Percentiles rank a stretch among this genome's conserved stretches.
phyloP scores from a whole-genome alignment of 2,797 vertebrate species.

The Adrianichthys oophorus region DNA sequence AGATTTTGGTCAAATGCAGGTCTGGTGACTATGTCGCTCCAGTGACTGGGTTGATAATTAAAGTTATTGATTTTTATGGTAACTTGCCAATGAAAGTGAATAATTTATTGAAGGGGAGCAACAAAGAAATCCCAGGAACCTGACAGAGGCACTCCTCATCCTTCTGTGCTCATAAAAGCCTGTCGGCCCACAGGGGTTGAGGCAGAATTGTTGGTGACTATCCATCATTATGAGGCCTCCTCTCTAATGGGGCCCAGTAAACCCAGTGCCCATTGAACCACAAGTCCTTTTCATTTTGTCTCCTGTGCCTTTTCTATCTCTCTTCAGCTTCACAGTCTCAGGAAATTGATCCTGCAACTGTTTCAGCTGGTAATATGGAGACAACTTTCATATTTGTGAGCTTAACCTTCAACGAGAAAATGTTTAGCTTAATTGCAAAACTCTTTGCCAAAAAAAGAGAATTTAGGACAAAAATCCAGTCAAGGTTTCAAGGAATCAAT shows the following conservation, averaged over 20 bases:
- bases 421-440: too few relatives aligned
- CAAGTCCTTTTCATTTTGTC: slow-evolving; percentile 35
- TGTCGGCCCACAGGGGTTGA: slow-evolving; percentile 32
- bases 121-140: slow-evolving; percentile 20
- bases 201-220: slow-evolving; percentile 39
- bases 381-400: too few relatives aligned
- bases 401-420: too few relatives aligned
- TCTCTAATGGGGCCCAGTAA: slow-evolving; percentile 65
- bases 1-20: too few relatives aligned
- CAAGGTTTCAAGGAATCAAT: neutral
- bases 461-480: neutral
- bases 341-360: neutral
- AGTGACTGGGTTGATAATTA: slow-evolving; percentile 37
- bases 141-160: slow-evolving; percentile 28
- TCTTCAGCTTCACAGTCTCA: neutral
- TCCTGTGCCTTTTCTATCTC: slow-evolving; percentile 14
- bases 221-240: slow-evolving; percentile 52
- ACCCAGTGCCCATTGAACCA: slow-evolving; percentile 51
- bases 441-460: too few relatives aligned
- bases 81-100: slow-evolving; percentile 23
- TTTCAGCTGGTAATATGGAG: neutral
- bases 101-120: slow-evolving; percentile 22
- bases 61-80: slow-evolving; percentile 46
- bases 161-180: slow-evolving; percentile 35
- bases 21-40: slow-evolving; percentile 1